These are phyloP conservation scores for Mesembrinibis cayennensis DNA, from an alignment of 2,113 vertebrate species.

Conservation along the genomic window DNA sequence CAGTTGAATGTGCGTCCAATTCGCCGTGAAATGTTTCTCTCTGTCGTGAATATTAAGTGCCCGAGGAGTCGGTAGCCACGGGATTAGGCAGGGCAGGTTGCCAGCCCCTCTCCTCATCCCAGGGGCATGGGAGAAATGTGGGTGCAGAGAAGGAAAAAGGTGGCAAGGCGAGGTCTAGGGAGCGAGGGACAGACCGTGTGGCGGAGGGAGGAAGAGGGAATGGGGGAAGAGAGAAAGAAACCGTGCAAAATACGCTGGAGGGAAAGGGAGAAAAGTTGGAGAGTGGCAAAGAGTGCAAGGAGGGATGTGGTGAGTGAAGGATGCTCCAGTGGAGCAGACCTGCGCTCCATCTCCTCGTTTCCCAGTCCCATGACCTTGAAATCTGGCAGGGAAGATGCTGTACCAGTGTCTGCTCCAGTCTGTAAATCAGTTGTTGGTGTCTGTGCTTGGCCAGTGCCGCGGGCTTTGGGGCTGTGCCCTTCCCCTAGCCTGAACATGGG, in stretches of 20 bases:
- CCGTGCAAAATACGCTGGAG: neutral
- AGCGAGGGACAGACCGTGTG: fast-evolving
- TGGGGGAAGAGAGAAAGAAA: neutral
- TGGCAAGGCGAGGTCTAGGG: neutral
- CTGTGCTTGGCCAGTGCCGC: fast-evolving
- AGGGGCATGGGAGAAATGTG: neutral
- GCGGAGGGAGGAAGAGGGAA: neutral
- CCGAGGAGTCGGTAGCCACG: conserved; percentile 32
- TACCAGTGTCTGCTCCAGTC: neutral
- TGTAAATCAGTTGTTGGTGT: neutral
- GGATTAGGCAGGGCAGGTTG: conserved; percentile 61
- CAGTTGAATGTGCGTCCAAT: conserved; percentile 82
- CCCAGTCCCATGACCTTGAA: neutral
- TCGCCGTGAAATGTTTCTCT: conserved; percentile 83
- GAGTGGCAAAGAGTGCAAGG: too few species aligned
- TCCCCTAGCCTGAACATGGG: neutral
- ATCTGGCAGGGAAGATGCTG: neutral
- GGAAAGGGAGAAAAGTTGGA: neutral
- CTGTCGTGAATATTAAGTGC: conserved; percentile 81
- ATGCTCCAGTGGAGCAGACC: neutral
- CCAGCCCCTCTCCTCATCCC: neutral
- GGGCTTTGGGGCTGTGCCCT: neutral
- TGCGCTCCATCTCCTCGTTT: fast-evolving
- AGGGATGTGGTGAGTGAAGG: fast-evolving
- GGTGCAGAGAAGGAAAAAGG: neutral